Percentiles rank a stretch among this genome's conserved stretches.
Conservation (phyloP, 64 coral and sea anemone species). For the Pocillopora verrucosa region DNA sequence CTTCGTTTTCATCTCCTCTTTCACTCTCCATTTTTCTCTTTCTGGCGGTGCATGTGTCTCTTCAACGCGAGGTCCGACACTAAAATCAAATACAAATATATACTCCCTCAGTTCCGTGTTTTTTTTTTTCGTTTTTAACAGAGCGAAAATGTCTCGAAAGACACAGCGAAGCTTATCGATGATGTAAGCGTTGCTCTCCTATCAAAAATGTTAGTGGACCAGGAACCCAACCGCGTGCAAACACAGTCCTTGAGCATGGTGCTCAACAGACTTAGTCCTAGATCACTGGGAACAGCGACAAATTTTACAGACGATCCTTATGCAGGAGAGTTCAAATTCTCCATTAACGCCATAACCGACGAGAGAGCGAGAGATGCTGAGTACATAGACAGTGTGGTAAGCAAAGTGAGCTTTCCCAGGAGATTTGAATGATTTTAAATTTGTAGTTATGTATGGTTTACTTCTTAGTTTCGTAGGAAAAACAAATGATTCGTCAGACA, state of each 20-base stretch:
- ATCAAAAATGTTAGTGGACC: conserved; percentile 45
- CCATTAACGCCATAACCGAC: neutral
- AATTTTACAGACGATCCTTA: too few relatives aligned
- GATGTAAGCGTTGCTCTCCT: conserved; percentile 35
- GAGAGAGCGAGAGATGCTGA: neutral
- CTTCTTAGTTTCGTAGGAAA: too few relatives aligned
- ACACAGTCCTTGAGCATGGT: conserved; percentile 67
- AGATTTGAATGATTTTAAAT: neutral
- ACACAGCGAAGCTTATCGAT: conserved; percentile 51
- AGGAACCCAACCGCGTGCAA: conserved; percentile 33
- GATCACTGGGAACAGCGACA: neutral
- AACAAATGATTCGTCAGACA: too few relatives aligned
- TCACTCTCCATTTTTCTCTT: too few relatives aligned
- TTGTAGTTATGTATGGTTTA: neutral
- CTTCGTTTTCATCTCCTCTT: too few relatives aligned
- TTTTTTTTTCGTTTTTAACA: neutral
- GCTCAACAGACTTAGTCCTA: conserved; percentile 49
- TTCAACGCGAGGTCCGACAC: too few relatives aligned
- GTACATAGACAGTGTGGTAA: conserved; percentile 52
- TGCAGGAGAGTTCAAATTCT: neutral
- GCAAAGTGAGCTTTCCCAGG: neutral
- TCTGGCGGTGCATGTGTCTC: too few relatives aligned
- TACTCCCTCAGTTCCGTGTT: too few relatives aligned
- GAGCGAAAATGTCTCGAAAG: conserved; percentile 34
- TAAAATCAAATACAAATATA: too few relatives aligned